phyloP scores from a whole-genome alignment of 2,888 invertebrate genomes.

The Drosophila paranaensis region DNA sequence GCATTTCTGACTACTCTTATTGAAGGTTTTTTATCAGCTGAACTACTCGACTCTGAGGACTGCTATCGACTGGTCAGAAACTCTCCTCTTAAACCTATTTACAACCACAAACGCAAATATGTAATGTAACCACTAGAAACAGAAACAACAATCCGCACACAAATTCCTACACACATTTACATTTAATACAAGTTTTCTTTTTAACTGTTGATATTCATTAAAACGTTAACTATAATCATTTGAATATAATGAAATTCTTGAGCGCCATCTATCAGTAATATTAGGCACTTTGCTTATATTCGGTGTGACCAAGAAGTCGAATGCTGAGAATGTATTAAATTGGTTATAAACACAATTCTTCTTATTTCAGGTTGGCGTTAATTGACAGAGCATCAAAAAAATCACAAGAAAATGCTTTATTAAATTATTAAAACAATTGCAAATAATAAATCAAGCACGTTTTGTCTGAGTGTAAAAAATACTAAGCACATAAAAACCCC shows the following conservation, averaged over 20 bases:
- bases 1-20: slow-evolving; percentile 17
- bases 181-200: not conserved
- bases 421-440: too few relatives aligned
- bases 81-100: not conserved
- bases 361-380: slow-evolving; percentile 9
- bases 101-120: slow-evolving; percentile 62
- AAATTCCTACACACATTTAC: not conserved
- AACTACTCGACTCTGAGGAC: not conserved
- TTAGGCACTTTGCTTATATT: not conserved
- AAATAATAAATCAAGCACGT: not conserved
- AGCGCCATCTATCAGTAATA: slow-evolving; percentile 46
- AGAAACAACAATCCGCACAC: slow-evolving; percentile 31
- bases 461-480: slow-evolving; percentile 26
- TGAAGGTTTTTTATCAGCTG: slow-evolving; percentile 35
- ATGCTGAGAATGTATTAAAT: not conserved
- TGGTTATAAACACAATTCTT: not conserved
- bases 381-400: not conserved
- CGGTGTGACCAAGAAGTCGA: slow-evolving; percentile 34
- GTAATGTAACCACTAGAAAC: slow-evolving; percentile 23
- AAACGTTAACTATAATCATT: slow-evolving; percentile 7
- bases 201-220: not conserved
- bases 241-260: slow-evolving; percentile 21
- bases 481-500: slow-evolving; percentile 5
- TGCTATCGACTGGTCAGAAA: slow-evolving; percentile 12
- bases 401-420: not conserved